Evolutionary conservation across 2,113 vertebrate genomes (phyloP), one percentile per base, ranked within the genome.

Genomic region (Tragulus kanchil): DNA sequence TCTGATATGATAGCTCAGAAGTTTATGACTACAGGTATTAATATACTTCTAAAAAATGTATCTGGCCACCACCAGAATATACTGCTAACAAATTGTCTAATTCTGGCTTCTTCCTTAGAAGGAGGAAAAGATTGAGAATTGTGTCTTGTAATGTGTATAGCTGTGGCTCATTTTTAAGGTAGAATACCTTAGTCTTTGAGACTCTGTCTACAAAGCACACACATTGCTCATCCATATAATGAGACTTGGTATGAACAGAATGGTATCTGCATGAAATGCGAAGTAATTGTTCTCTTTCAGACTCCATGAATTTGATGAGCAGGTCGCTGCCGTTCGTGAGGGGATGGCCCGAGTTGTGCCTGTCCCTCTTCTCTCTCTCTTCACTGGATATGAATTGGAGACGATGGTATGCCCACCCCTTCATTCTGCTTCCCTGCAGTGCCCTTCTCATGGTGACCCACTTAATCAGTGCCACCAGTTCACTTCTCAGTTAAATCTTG

Each of bases 311-410:
- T 99, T 99, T 98, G 99, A 99, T 0, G 99, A 99, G 96, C 99
- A 99, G 98, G 99, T 99, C 61, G 99, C 99, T 12, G 99, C 99
- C 0, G 99, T 99, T 89, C 99, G 99, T 2, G 99, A 99, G 97
- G 99, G 99, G 5, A 99, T 99, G 99, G 99, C 99, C 36, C 99
- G 99, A 0, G 99, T 99, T 1, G 99, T 99, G 50, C 99, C 99
- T 0, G 99, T 99, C 54, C 99, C 99, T 64, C 98, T 99, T 0
- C 99, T 99, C 62, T 99, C 99, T 0, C 99, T 99, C 11, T 99
- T 99, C 95, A 99, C 99, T 0, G 99, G 99, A 89, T 99, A 99
- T 5, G 99, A 99, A 93, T 98, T 99, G 97, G 99, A 99, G 98
- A 99, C 99, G 0, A 99, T 99, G 99, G 99, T 99, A 98, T 92